Conservation (phyloP, 1,140 invertebrate genomes). For the Apis florea region DNA sequence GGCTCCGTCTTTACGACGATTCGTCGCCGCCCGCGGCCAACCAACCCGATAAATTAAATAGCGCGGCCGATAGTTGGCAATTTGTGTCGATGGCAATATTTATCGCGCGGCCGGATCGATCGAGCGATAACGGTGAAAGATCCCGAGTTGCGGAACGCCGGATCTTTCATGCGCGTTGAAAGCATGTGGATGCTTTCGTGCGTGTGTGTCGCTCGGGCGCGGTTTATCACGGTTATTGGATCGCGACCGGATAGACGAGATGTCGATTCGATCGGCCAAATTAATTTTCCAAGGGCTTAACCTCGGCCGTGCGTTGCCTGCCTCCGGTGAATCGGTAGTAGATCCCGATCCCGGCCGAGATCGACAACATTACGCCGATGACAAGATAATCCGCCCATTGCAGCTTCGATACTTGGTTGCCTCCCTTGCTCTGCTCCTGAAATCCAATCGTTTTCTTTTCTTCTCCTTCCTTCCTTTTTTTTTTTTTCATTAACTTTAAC, state of each 20-base stretch:
- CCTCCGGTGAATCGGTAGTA: slow-evolving; percentile 93
- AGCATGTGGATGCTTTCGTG: slow-evolving; percentile 12
- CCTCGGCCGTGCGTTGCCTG: slow-evolving; percentile 91
- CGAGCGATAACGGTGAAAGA: slow-evolving; percentile 41
- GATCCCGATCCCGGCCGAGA: slow-evolving; percentile 85
- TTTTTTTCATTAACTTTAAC: too few species aligned
- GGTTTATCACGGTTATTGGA: neutral
- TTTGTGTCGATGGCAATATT: slow-evolving; percentile 48
- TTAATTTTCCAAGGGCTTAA: slow-evolving; percentile 72
- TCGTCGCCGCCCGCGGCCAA: neutral
- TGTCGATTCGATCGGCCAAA: slow-evolving; percentile 47
- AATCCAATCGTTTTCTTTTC: neutral
- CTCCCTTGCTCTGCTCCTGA: slow-evolving; percentile 15
- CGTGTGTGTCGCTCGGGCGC: neutral
- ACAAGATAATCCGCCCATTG: slow-evolving; percentile 74
- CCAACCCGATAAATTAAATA: slow-evolving; percentile 49
- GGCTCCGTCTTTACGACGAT: neutral
- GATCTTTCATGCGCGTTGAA: slow-evolving; percentile 19
- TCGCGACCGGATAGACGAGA: neutral
- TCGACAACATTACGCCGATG: slow-evolving; percentile 67
- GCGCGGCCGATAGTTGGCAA: slow-evolving; percentile 21
- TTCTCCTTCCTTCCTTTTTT: neutral
- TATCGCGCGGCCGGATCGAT: slow-evolving; percentile 44
- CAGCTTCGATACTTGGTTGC: slow-evolving; percentile 39
- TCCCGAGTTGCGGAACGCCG: neutral